Base-by-base conservation (phyloP, 2,113 vertebrate genomes). In the Cisticola juncidis region DNA sequence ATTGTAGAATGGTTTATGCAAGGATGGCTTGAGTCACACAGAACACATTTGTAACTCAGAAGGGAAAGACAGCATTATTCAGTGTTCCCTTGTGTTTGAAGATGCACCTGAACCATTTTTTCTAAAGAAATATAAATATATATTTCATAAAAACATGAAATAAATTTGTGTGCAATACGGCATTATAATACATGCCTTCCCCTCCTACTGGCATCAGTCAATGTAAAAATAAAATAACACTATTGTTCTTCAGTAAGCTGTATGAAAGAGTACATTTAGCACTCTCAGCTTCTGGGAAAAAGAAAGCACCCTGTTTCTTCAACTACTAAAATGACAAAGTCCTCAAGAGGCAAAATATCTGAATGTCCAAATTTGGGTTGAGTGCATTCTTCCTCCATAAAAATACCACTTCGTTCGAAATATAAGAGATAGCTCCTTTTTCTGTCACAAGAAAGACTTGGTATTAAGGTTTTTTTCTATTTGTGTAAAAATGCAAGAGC, bases 241-340 rank as follows among this genome's bases (percentile, higher is more conserved):
- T 33, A 92, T 33, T 9, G 1, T 40, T 91, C 57, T 79, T 92
- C 66, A 88, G 50, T 28, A 81, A 94, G 62, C 23, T 76, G 56
- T 87, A 57, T 61, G 74, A 85, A 92, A 80, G 33, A 89, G 50
- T 28, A 54, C 45, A 90, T 66, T 95, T 88, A 90, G 40, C 58
- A 80, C 58, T 88, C 50, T 50, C 22, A 48, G 36, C 14, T 94
- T 73, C 53, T 61, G 38, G 6, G 51, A 10, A 1, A 15, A 86
- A 83, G 83, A 90, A 78, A 66, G 10, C 38, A 89, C 19, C 29
- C 23, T 80, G 33, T 71, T 91, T 90, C 82, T 83, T 95, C 47
- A 92, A 82, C 84, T 86, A 62, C 47, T 58, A 88, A 95, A 79
- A 95, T 82, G 53, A 91, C 50, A 85, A 87, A 91, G 64, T 92